Percentiles rank a stretch among this genome's conserved stretches.
These are phyloP conservation scores for Porites rus DNA, from an alignment of 92 coral and sea anemone genomes.

Conservation along the genomic window DNA sequence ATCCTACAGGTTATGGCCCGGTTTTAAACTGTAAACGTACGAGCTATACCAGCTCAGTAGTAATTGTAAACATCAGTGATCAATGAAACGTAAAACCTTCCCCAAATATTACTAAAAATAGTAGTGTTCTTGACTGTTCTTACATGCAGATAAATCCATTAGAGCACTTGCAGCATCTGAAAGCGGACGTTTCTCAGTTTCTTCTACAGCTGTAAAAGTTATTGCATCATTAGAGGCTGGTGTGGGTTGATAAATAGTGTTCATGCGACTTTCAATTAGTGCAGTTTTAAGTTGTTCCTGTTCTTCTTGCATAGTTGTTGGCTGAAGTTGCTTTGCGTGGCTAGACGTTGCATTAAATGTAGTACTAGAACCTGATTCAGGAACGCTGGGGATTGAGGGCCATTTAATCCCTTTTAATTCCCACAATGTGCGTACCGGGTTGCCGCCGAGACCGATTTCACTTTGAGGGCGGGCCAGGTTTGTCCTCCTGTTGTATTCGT, in stretches of 20 bases:
- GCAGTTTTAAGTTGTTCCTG: constrained; percentile 26
- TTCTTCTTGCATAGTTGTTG: constrained; percentile 17
- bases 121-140: neutral
- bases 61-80: neutral
- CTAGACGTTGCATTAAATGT: constrained; percentile 3
- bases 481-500: constrained; percentile 24
- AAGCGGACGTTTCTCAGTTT: constrained; percentile 16
- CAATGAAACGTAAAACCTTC: neutral
- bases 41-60: neutral
- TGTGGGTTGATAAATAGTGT: neutral
- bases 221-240: neutral
- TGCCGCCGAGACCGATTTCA: constrained; percentile 36
- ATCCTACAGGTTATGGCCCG: neutral
- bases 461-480: neutral
- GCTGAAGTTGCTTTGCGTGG: constrained; percentile 1
- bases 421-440: constrained; percentile 48
- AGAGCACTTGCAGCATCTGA: constrained; percentile 26
- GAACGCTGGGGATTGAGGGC: constrained; percentile 14
- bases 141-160: constrained; percentile 10
- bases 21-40: neutral
- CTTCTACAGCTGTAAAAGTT: constrained; percentile 11
- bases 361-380: constrained; percentile 3
- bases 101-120: neutral
- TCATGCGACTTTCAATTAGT: constrained; percentile 20
- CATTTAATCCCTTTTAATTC: constrained; percentile 44